Conservation (phyloP, 1,140 invertebrate species). For the Oncopeltus fasciatus region DNA sequence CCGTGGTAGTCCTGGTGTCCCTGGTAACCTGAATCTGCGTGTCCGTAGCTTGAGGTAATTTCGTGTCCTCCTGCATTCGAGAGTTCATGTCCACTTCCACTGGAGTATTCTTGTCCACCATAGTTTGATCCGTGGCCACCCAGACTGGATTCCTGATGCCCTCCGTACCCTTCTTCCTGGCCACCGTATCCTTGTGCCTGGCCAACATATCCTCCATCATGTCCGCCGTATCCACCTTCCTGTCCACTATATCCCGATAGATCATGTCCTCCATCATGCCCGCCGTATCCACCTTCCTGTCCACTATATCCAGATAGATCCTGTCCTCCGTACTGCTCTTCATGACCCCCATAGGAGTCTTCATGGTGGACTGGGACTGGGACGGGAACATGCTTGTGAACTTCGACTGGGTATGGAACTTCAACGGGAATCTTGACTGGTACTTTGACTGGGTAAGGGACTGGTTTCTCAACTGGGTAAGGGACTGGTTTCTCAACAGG, state of each 20-base stretch:
- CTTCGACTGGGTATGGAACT: constrained; percentile 53
- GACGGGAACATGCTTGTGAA: constrained; percentile 12
- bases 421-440: constrained; percentile 65
- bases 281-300: too few relatives aligned
- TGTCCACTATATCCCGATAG: too few relatives aligned
- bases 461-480: constrained; percentile 61
- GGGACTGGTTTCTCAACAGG: constrained; percentile 42
- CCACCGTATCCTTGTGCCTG: too few relatives aligned
- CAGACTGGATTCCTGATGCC: not conserved
- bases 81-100: not conserved
- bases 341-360: not conserved
- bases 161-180: too few relatives aligned
- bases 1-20: not conserved
- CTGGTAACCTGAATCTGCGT: not conserved
- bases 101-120: not conserved
- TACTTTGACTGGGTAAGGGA: constrained; percentile 63
- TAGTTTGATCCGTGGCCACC: not conserved
- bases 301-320: too few relatives aligned
- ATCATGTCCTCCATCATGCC: too few relatives aligned
- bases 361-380: constrained; percentile 9
- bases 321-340: too few relatives aligned
- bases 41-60: not conserved
- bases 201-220: too few relatives aligned
- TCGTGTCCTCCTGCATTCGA: too few relatives aligned
- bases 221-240: too few relatives aligned